phyloP scores from a whole-genome alignment of 1,140 invertebrate genomes.

The Cydia splendana region DNA sequence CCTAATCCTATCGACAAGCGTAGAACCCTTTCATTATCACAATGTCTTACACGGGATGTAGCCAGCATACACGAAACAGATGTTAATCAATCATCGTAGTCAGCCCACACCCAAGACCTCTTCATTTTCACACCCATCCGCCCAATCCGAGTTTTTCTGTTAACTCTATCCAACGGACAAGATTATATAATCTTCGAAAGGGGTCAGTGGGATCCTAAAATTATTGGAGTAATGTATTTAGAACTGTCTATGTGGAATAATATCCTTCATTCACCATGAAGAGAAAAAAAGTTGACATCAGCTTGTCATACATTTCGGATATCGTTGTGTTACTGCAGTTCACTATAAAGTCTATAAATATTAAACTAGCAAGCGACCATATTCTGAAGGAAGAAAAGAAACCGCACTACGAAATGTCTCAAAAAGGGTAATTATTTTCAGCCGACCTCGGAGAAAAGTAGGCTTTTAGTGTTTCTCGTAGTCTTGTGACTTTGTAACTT shows the following conservation, averaged over 20 bases:
- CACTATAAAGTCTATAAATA: neutral
- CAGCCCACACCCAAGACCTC: constrained; percentile 1
- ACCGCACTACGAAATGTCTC: neutral
- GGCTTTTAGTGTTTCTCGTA: constrained; percentile 7
- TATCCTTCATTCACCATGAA: too few species aligned
- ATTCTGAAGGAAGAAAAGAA: neutral
- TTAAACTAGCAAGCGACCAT: neutral
- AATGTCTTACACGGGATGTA: neutral
- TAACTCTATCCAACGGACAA: neutral
- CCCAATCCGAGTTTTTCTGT: neutral
- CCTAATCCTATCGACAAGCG: neutral
- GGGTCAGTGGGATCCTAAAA: neutral
- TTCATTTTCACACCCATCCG: constrained; percentile 9
- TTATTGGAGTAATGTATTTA: neutral
- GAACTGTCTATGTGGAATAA: neutral
- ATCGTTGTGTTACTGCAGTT: too few species aligned
- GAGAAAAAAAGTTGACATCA: too few species aligned
- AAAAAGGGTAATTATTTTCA: constrained; percentile 17
- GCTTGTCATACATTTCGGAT: too few species aligned
- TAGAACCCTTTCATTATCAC: neutral
- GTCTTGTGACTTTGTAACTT: constrained; percentile 5
- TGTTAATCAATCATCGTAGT: constrained; percentile 2
- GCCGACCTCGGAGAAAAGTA: neutral
- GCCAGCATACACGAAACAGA: neutral
- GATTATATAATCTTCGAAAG: neutral